Percentiles rank a stretch among this genome's conserved stretches.
Evolutionary conservation across 2,113 vertebrate genomes (phyloP).

Genomic region (Festucalex cinctus): DNA sequence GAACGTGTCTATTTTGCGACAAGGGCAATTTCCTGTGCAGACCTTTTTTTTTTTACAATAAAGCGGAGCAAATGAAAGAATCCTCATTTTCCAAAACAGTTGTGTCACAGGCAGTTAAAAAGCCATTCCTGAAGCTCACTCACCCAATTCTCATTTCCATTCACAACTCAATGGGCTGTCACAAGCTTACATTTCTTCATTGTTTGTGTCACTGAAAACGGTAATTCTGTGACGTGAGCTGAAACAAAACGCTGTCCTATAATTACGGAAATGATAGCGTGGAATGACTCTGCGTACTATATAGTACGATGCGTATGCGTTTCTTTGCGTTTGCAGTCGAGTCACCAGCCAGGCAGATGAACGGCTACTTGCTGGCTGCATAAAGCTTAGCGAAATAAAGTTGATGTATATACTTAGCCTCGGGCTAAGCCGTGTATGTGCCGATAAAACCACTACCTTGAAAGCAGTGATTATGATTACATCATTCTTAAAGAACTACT

Average conservation of each 20-base stretch:
- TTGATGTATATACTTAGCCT: neutral
- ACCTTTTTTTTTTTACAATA: constrained; percentile 54
- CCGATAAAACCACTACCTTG: constrained; percentile 31
- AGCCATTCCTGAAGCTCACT: constrained; percentile 45
- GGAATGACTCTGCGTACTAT: constrained; percentile 9
- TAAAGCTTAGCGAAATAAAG: constrained; percentile 9
- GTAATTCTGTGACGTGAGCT: constrained; percentile 36
- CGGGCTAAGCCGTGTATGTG: neutral
- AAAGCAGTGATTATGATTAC: constrained; percentile 21
- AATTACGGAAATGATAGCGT: constrained; percentile 23
- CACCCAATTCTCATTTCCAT: constrained; percentile 56
- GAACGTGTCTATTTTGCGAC: constrained; percentile 42
- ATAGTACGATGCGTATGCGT: constrained; percentile 12
- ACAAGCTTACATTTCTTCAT: constrained; percentile 27
- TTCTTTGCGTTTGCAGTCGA: constrained; percentile 38
- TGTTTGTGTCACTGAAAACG: constrained; percentile 39
- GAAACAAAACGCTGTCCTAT: constrained; percentile 35
- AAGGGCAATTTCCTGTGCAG: constrained; percentile 47
- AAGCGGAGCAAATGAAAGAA: constrained; percentile 53
- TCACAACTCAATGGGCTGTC: constrained; percentile 47
- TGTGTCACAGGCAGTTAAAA: constrained; percentile 56
- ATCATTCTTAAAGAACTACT: constrained; percentile 5
- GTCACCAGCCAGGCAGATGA: constrained; percentile 7
- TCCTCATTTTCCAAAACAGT: constrained; percentile 55
- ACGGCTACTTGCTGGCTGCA: constrained; percentile 8